phyloP scores from a whole-genome alignment of 2,888 invertebrate species.

The Pyrochroa serraticornis region DNA sequence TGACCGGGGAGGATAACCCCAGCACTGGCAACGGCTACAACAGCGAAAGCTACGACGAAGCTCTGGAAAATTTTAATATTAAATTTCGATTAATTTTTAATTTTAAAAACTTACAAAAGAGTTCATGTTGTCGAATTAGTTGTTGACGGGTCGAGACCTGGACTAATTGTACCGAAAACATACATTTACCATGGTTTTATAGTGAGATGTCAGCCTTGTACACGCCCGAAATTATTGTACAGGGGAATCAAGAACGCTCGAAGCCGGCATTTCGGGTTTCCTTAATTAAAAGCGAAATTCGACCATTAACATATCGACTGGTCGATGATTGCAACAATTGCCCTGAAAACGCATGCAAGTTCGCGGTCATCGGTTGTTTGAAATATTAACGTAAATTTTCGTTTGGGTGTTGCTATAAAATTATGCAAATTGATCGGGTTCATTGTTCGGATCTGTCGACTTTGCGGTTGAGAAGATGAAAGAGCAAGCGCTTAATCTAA shows the following conservation, averaged over 20 bases:
- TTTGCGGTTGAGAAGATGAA: neutral
- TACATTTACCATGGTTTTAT: constrained; percentile 20
- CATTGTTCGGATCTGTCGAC: constrained; percentile 12
- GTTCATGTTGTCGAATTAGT: constrained; percentile 15
- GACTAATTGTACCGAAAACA: constrained; percentile 16
- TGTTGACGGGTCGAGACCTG: neutral
- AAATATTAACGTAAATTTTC: neutral
- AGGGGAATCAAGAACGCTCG: constrained; percentile 11
- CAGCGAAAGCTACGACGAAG: constrained; percentile 15
- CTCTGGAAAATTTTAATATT: constrained; percentile 8
- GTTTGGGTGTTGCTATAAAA: constrained; percentile 14
- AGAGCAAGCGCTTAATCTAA: constrained; percentile 12
- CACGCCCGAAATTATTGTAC: constrained; percentile 23
- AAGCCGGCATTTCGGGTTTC: constrained; percentile 15
- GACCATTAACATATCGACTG: constrained; percentile 19
- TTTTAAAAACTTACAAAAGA: constrained; percentile 14
- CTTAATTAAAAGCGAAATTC: constrained; percentile 18
- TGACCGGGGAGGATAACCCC: constrained; percentile 12
- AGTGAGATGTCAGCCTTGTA: constrained; percentile 26
- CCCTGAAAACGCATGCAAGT: neutral
- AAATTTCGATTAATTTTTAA: neutral
- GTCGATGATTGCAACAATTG: constrained; percentile 1
- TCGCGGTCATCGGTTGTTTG: neutral
- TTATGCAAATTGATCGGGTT: constrained; percentile 18
- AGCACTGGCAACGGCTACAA: constrained; percentile 7